These are phyloP conservation scores for Lepisosteus oculatus DNA, from an alignment of 2,113 vertebrate genomes.

Conservation along the genomic window DNA sequence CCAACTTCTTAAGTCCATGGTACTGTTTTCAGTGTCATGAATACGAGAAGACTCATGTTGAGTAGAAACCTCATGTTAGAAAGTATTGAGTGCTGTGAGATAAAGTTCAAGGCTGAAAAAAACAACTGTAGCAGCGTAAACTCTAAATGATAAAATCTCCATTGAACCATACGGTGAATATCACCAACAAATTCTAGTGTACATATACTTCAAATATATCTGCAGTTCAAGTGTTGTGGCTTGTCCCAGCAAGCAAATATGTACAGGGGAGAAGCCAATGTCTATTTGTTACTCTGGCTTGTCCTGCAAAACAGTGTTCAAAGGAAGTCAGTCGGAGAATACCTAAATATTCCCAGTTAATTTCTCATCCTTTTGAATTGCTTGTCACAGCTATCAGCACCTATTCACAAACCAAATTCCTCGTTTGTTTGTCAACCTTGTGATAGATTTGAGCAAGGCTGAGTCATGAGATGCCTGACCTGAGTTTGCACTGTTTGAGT, in stretches of 20 bases:
- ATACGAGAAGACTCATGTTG: neutral
- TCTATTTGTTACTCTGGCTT: conserved; percentile 3
- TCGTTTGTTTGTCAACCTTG: conserved; percentile 22
- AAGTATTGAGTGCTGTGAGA: neutral
- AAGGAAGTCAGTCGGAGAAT: neutral
- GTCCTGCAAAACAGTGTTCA: neutral
- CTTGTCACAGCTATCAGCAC: conserved; percentile 17
- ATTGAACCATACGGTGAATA: neutral
- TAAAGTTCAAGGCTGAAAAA: neutral
- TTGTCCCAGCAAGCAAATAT: conserved; percentile 2
- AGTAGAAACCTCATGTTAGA: neutral
- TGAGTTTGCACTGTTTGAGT: conserved; percentile 13
- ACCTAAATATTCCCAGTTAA: conserved; percentile 6
- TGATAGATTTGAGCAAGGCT: neutral
- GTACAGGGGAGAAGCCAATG: neutral
- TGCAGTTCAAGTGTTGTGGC: neutral
- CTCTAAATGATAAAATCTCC: neutral
- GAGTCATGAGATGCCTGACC: conserved; percentile 20
- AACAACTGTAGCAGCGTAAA: neutral
- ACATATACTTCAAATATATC: neutral
- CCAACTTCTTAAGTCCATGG: too few relatives aligned
- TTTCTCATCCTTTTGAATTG: conserved; percentile 23
- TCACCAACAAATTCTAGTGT: neutral
- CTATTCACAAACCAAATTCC: conserved; percentile 18
- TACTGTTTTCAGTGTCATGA: neutral